A percentile compares a stretch with the other conserved stretches of the same genome.
These are phyloP conservation scores for Parapristionchus giblindavisi DNA, from an alignment of 2,888 invertebrate genomes.

Conservation along the genomic window DNA sequence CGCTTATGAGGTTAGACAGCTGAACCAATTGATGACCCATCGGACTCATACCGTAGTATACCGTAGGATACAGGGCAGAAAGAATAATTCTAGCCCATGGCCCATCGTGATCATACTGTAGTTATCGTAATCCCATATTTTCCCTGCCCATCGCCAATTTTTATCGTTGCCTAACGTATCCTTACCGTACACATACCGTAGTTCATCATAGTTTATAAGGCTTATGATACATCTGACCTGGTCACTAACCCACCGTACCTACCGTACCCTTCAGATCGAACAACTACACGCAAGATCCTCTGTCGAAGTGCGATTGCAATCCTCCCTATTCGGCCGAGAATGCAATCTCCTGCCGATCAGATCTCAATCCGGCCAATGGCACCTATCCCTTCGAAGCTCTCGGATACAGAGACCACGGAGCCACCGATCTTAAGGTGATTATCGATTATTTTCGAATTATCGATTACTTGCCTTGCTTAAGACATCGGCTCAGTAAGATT, in stretches of 20 bases:
- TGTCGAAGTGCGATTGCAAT: conserved; percentile 77
- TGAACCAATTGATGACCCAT: conserved; percentile 72
- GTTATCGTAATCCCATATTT: no score
- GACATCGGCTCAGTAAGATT: no score
- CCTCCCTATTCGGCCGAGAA: conserved; percentile 81
- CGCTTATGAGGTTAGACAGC: conserved; percentile 72
- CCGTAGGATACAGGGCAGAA: no score
- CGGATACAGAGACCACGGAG: conserved; percentile 78
- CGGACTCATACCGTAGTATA: no score
- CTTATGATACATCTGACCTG: conserved; percentile 43
- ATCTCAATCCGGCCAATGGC: conserved; percentile 74
- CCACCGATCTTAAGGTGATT: conserved; percentile 78
- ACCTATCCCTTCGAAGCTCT: conserved; percentile 79
- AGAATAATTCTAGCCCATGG: no score
- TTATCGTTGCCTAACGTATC: no score
- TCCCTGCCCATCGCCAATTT: no score
- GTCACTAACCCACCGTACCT: neutral
- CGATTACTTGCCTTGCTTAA: no score
- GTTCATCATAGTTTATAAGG: no score
- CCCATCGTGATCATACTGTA: no score
- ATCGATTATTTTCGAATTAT: neutral
- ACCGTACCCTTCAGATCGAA: conserved; percentile 75
- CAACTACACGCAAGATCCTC: conserved; percentile 79
- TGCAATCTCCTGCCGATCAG: conserved; percentile 77
- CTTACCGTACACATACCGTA: no score